Evolutionary conservation across 1,140 invertebrate genomes (phyloP), one percentile per base, ranked within the genome.

Genomic region (Dreissena polymorpha): DNA sequence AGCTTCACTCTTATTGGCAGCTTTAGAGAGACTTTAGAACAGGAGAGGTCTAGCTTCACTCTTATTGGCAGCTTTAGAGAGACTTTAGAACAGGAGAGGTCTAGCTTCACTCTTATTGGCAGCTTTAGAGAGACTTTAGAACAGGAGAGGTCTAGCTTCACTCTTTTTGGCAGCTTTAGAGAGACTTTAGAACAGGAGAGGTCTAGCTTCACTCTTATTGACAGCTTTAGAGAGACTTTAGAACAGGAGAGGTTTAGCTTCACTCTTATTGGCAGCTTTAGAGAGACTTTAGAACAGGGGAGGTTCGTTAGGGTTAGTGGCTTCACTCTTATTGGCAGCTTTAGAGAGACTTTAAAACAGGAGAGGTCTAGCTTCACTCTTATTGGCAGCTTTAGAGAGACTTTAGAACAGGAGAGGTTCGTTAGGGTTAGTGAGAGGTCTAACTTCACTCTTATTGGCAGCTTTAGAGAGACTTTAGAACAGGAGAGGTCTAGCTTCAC

Each of bases 1-100:
- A 92, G 91, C 78, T 93, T 92, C 76, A 93, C 92, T 12, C 67
- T 93, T n/a, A 90, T 92, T 39, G 91, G 90, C 51, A 91, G 89
- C 82, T 89, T 88, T 85, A 86, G 90, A 82, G 89, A 89, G 25
- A 83, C 81, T 12, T 81, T 84, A 0, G 90, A 92, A 13, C 87
- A 90, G 63, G 85, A 86, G 12, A 88, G 81, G 63, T 90, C 92
- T 14, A 92, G 91, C 78, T 93, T 92, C 76, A 93, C 92, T 12
- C 67, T 93, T n/a, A 90, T 92, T 39, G 91, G 90, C 51, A 91
- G 89, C 82, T 89, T 88, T 85, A 86, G 90, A 82, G 89, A 89
- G 25, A 83, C 81, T 12, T 81, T 84, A 0, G 90, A 92, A 13
- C 87, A 90, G 63, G 85, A 86, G 12, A 88, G 81, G 63, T 90